A percentile compares a stretch with the other conserved stretches of the same genome.
phyloP scores from a whole-genome alignment of 2,797 vertebrate species.

The Takifugu rubripes region DNA sequence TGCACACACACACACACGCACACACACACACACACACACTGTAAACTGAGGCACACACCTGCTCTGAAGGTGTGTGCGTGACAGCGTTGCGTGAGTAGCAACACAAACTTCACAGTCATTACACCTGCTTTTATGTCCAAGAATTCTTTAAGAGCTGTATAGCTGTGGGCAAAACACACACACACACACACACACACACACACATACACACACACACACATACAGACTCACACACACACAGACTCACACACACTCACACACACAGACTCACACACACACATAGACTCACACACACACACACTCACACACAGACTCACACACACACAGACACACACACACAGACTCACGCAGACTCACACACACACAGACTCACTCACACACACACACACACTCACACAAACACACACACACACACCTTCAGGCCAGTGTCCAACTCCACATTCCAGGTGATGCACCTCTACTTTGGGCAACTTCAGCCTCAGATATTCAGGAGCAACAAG shows the following conservation, averaged over 20 bases:
- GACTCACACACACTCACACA: background rate
- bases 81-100: constrained; percentile 64
- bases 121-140: constrained; percentile 72
- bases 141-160: constrained; percentile 53
- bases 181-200: background rate
- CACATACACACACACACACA: constrained; percentile 1
- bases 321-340: no score
- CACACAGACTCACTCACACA: no score
- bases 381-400: no score
- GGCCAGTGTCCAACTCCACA: constrained; percentile 4
- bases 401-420: no score
- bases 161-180: constrained; percentile 58
- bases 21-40: constrained; percentile 18
- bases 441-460: constrained; percentile 7
- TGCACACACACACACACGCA: constrained; percentile 24
- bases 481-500: no score
- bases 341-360: no score
- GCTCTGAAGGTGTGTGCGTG: constrained; percentile 56
- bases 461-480: background rate
- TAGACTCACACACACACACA: no score
- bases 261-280: no score
- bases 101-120: constrained; percentile 66
- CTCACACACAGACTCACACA: no score
- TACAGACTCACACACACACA: background rate
- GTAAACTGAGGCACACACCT: constrained; percentile 47